These are phyloP conservation scores for Onychorhynchus coronatus DNA, from an alignment of 2,113 vertebrate species.

Conservation along the genomic window DNA sequence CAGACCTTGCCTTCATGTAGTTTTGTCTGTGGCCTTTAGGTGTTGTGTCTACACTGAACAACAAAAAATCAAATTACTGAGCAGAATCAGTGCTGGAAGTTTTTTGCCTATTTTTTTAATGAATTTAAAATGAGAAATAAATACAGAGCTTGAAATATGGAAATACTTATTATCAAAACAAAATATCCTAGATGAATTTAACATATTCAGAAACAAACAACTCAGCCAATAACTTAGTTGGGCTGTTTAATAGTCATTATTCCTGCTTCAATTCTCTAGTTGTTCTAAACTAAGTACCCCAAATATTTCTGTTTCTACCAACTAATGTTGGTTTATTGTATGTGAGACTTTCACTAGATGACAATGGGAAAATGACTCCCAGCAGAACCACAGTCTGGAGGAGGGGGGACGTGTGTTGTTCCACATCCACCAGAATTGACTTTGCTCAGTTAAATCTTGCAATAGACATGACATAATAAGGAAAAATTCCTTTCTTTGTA, in stretches of 20 bases:
- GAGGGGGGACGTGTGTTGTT: accelerated
- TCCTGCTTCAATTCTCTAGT: neutral
- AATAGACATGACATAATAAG: neutral
- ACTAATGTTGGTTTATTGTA: neutral
- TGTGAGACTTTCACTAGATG: neutral
- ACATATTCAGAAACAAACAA: neutral
- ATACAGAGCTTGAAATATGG: neutral
- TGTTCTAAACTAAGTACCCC: neutral
- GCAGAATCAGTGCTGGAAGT: neutral
- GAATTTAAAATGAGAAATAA: neutral
- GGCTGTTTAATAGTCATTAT: neutral
- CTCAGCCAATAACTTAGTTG: neutral
- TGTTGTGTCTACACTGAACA: neutral
- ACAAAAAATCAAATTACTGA: neutral
- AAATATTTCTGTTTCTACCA: neutral
- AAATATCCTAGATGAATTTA: neutral
- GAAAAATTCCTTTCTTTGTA: neutral
- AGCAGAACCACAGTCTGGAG: neutral
- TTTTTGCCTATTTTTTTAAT: neutral
- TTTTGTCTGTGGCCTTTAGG: neutral
- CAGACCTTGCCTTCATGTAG: neutral
- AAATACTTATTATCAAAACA: neutral
- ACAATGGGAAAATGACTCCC: neutral
- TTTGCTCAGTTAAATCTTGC: neutral
- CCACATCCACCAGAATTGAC: neutral